Evolutionary conservation across 2,888 invertebrate genomes (phyloP), one percentile per base, ranked within the genome.

Genomic region (Mycalesis mineus): DNA sequence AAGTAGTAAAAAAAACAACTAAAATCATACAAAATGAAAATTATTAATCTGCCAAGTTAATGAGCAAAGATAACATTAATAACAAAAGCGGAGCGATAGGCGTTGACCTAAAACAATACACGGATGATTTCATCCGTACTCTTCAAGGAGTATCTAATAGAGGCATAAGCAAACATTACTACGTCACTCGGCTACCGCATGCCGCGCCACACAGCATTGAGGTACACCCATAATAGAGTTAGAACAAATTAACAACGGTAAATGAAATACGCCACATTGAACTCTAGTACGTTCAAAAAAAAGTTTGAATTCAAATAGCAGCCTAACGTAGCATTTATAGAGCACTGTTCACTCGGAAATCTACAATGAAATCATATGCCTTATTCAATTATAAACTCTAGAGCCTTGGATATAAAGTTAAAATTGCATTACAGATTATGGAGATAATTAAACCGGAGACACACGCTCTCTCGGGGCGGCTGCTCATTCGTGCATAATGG

Each of bases 401-500:
- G 49, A 0, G 0, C 0, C 0, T 36, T 33, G 2, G 17, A 22
- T 0, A 2, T 65, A 78, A 75, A 66, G 64, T 70, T 55, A 37
- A 62, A 64, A 61, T 74, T 53, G 56, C 48, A 53, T 67, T 61
- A 51, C 31, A 57, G 40, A 31, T 64, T 31, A 58, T 58, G 47
- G 59, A 75, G 69, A 84, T 85, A 84, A 87, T 87, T 85, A 85
- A 79, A 74, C 75, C 73, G 70, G 77, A 76, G 83, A 82, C 81
- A 85, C 78, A 79, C 82, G 84, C 78, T 88, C 88, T 88, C 87
- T 88, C 82, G 84, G 86, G 88, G 87, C 81, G 86, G 81, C 77
- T 84, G 85, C 75, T 88, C 84, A 87, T 87, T 88, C 87, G 88
- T 88, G 88, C 87, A 85, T 89, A 89, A 88, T 88, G 84, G 84